Evolutionary conservation across 2,113 vertebrate genomes (phyloP).

Genomic region (Gambusia holbrooki): DNA sequence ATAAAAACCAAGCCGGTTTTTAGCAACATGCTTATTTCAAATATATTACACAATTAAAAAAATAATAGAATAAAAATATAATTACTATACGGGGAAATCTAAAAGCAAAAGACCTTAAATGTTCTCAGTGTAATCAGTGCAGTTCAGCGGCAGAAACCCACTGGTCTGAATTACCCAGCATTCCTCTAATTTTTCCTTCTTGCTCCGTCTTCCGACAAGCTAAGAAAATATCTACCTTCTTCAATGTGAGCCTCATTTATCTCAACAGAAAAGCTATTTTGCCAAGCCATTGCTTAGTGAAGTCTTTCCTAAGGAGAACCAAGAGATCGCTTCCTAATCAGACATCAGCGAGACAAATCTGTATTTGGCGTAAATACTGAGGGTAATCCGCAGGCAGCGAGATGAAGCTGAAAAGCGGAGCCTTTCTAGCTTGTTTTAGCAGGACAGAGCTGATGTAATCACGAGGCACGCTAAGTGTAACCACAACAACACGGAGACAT

Average conservation of each 20-base stretch:
- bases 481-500: conserved; percentile 6
- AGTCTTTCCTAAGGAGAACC: conserved; percentile 1
- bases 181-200: conserved; percentile 29
- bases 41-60: background rate
- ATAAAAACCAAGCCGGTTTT: background rate
- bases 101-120: conserved; percentile 11
- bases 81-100: conserved; percentile 22
- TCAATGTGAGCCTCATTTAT: conserved; percentile 28
- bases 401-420: conserved; percentile 4
- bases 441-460: conserved; percentile 26
- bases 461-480: conserved; percentile 26
- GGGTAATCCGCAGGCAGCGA: background rate
- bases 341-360: conserved; percentile 20
- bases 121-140: conserved; percentile 45
- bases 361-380: background rate
- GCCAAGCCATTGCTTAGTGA: conserved; percentile 16
- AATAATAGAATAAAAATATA: background rate
- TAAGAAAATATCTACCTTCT: conserved; percentile 49
- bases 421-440: background rate
- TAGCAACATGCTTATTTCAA: background rate
- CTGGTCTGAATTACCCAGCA: conserved; percentile 8
- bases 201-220: conserved; percentile 26
- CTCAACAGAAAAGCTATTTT: conserved; percentile 35
- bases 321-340: background rate
- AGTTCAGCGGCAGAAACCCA: conserved; percentile 35